Percentiles rank a stretch among this genome's conserved stretches.
Conservation (phyloP, 2,797 vertebrate genomes). For the Artibeus lituratus region DNA sequence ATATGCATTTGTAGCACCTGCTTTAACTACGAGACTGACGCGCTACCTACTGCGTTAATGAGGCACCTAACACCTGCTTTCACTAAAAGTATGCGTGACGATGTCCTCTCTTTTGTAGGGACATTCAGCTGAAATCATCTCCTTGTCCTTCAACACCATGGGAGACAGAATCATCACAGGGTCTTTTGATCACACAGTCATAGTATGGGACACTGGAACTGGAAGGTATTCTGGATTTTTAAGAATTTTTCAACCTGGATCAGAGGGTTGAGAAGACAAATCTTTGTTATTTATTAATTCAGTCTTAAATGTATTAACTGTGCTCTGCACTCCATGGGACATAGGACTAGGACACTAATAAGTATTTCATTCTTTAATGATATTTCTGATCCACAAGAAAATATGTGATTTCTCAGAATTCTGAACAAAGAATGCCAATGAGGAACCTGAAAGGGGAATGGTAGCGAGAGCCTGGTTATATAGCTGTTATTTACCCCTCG, state of each 20-base stretch:
- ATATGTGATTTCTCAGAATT: not conserved
- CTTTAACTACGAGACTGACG: no score
- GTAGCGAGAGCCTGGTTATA: not conserved
- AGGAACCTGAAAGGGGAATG: not conserved
- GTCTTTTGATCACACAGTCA: constrained; percentile 94
- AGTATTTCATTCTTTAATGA: not conserved
- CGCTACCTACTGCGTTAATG: no score
- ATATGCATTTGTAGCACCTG: not conserved
- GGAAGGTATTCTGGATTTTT: constrained; percentile 86
- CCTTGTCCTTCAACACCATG: constrained; percentile 91
- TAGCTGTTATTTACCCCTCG: not conserved
- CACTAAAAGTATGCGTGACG: fast-evolving
- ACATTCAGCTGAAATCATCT: constrained; percentile 93
- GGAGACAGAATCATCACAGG: constrained; percentile 93
- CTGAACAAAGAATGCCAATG: not conserved
- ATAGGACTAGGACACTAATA: not conserved
- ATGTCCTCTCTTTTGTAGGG: constrained; percentile 82
- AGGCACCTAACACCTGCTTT: not conserved
- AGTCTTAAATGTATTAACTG: not conserved
- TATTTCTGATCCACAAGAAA: not conserved
- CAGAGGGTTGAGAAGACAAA: not conserved
- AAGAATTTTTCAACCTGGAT: not conserved
- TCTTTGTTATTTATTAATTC: constrained; percentile 20
- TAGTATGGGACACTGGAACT: constrained; percentile 91
- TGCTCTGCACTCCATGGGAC: constrained; percentile 10